These are phyloP conservation scores for Microplitis manilae DNA, from an alignment of 2,888 invertebrate species.

Conservation along the genomic window DNA sequence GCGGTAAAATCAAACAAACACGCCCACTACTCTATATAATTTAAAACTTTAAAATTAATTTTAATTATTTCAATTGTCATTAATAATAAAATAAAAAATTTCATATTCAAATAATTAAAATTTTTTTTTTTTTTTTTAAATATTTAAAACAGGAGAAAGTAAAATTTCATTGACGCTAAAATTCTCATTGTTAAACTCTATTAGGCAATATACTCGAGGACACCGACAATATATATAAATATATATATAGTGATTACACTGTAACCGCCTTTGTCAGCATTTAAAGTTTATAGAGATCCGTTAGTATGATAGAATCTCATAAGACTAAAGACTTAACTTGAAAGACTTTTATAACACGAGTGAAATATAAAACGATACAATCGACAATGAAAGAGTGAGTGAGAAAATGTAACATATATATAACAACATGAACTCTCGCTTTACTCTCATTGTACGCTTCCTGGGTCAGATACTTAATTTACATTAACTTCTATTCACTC, in stretches of 20 bases:
- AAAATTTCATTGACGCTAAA: neutral
- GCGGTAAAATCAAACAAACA: too few relatives aligned
- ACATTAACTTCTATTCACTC: constrained; percentile 5
- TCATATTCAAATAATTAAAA: too few relatives aligned
- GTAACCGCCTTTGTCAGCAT: constrained; percentile 8
- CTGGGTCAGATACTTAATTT: constrained; percentile 39
- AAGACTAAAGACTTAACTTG: neutral
- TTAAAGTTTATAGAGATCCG: constrained; percentile 8
- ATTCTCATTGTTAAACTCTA: neutral
- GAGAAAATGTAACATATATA: neutral
- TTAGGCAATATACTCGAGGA: constrained; percentile 1
- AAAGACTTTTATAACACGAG: neutral
- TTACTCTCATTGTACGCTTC: constrained; percentile 34
- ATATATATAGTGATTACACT: neutral
- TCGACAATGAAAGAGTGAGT: neutral
- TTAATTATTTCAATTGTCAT: too few relatives aligned
- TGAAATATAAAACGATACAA: neutral
- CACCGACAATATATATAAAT: neutral
- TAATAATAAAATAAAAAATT: too few relatives aligned
- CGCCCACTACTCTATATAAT: too few relatives aligned
- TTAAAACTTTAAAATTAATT: too few relatives aligned
- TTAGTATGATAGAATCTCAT: constrained; percentile 6
- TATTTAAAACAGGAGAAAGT: neutral
- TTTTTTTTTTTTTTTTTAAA: neutral
- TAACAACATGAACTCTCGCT: neutral